Percentiles rank a stretch among this genome's conserved stretches.
phyloP scores from a whole-genome alignment of 1,140 invertebrate species.

The Contarinia nasturtii region DNA sequence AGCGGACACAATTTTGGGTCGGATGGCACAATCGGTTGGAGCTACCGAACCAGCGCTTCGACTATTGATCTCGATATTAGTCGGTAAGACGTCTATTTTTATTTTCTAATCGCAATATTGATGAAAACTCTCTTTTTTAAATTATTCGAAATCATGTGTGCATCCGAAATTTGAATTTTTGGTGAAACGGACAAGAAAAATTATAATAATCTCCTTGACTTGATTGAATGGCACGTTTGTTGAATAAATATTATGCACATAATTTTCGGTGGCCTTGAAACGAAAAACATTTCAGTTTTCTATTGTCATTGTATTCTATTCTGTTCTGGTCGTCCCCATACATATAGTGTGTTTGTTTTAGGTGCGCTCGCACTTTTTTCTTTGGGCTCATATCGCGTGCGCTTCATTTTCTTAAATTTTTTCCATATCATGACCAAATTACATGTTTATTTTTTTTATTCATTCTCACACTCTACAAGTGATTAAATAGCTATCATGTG shows the following conservation, averaged over 20 bases:
- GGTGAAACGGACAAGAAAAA: no score
- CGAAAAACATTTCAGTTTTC: background rate
- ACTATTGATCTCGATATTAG: slow-evolving; percentile 44
- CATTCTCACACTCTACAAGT: background rate
- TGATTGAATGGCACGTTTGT: background rate
- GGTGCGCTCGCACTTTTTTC: no score
- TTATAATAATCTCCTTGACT: no score
- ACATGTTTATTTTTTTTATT: slow-evolving; percentile 1
- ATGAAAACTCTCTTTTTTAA: slow-evolving; percentile 4
- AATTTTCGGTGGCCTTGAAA: background rate
- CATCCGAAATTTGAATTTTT: no score
- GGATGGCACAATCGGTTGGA: slow-evolving; percentile 23
- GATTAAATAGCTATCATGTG: no score
- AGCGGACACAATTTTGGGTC: no score
- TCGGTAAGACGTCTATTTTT: slow-evolving; percentile 27
- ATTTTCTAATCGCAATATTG: background rate
- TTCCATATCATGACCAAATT: background rate
- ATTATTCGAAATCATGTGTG: background rate
- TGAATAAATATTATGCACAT: no score
- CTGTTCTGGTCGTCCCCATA: no score
- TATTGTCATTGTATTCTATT: background rate
- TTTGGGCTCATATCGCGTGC: no score
- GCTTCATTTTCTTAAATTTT: background rate
- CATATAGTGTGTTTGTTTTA: no score
- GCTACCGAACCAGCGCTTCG: slow-evolving; percentile 38